A percentile compares a stretch with the other conserved stretches of the same genome.
These are phyloP conservation scores for Pseudorectes ferrugineus DNA, from an alignment of 2,113 vertebrate species.

Conservation along the genomic window DNA sequence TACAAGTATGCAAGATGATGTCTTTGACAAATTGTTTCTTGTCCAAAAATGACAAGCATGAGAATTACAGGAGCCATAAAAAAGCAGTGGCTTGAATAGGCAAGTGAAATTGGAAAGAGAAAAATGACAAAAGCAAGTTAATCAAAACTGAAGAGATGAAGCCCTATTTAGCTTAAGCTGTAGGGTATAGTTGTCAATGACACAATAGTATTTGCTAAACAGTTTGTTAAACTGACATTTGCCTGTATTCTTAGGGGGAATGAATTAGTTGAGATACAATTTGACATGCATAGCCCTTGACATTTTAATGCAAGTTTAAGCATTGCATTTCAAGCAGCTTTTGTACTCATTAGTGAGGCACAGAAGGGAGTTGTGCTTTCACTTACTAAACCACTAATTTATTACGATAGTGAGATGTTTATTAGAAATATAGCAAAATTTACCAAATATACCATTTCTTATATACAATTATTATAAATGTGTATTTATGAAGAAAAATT, in stretches of 20 bases:
- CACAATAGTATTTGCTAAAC: slow-evolving; percentile 65
- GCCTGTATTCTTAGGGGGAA: slow-evolving; percentile 59
- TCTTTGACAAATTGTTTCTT: slow-evolving; percentile 51
- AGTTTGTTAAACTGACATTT: slow-evolving; percentile 70
- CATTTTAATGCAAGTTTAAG: slow-evolving; percentile 69
- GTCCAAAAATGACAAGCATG: slow-evolving; percentile 40
- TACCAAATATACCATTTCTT: neutral
- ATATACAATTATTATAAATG: neutral
- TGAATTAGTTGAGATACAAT: slow-evolving; percentile 57
- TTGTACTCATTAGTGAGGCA: slow-evolving; percentile 49
- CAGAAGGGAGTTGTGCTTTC: slow-evolving; percentile 29
- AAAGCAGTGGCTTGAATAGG: slow-evolving; percentile 26
- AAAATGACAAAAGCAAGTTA: slow-evolving; percentile 39
- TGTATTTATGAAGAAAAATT: neutral
- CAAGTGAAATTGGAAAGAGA: slow-evolving; percentile 12
- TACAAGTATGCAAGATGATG: slow-evolving; percentile 41
- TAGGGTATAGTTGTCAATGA: slow-evolving; percentile 52
- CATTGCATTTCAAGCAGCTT: slow-evolving; percentile 62
- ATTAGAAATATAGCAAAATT: slow-evolving; percentile 38
- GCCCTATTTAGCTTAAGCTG: slow-evolving; percentile 39
- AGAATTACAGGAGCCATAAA: slow-evolving; percentile 10
- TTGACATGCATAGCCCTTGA: slow-evolving; percentile 65
- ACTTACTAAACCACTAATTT: slow-evolving; percentile 47
- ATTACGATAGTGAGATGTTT: slow-evolving; percentile 27
- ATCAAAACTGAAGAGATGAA: slow-evolving; percentile 16